These are phyloP conservation scores for Leptopilina syphax DNA, from an alignment of 2,888 invertebrate species.

Conservation along the genomic window DNA sequence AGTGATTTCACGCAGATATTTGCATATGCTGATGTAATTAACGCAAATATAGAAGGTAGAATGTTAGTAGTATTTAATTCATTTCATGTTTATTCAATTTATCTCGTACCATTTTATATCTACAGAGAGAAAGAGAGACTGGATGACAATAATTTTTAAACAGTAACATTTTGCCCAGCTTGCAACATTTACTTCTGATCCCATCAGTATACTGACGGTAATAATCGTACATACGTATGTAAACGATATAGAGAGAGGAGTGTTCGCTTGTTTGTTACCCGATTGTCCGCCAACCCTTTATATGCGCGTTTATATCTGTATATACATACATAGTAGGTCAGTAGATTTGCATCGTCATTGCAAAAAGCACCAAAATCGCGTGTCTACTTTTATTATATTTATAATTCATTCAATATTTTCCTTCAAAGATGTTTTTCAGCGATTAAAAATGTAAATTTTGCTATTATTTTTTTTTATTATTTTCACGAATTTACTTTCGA, in stretches of 20 bases:
- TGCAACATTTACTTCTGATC: background rate
- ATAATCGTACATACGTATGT: slow-evolving; percentile 19
- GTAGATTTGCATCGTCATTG: slow-evolving; percentile 10
- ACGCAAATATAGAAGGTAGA: background rate
- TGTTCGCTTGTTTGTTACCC: slow-evolving; percentile 6
- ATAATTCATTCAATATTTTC: background rate
- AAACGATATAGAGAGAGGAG: background rate
- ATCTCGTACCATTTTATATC: slow-evolving; percentile 1
- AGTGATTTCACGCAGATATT: slow-evolving; percentile 21
- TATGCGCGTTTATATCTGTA: background rate
- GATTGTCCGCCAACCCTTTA: background rate
- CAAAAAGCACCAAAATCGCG: slow-evolving; percentile 5
- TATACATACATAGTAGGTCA: background rate
- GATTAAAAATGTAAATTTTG: background rate
- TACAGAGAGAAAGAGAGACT: background rate
- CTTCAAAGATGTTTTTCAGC: background rate
- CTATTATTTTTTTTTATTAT: too few species aligned
- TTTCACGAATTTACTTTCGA: too few species aligned
- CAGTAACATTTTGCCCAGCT: background rate
- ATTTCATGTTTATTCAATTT: slow-evolving; percentile 31
- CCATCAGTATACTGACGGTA: background rate
- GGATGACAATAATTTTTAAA: slow-evolving; percentile 11
- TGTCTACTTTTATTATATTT: background rate
- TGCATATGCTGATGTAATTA: slow-evolving; percentile 28
- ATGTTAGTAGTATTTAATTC: slow-evolving; percentile 32